phyloP scores from a whole-genome alignment of 2,888 invertebrate genomes.

The Beris morrisii region DNA sequence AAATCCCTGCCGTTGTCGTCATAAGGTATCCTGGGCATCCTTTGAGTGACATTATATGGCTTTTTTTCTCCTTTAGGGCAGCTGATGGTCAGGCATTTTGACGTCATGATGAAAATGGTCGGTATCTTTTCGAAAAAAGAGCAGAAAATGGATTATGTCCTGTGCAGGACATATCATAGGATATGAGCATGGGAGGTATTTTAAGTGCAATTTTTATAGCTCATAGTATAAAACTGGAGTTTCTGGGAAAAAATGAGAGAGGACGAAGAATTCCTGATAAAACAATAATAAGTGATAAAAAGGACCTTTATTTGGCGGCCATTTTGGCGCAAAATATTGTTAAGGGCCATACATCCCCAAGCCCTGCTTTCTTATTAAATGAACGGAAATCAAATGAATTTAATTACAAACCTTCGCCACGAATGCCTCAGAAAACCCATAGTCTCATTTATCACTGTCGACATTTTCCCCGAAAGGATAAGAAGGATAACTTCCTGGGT shows the following conservation, averaged over 20 bases:
- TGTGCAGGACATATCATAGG: not conserved
- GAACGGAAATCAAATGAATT: no score
- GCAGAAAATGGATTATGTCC: constrained; percentile 12
- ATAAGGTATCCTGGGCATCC: not conserved
- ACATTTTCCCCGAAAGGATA: constrained; percentile 28
- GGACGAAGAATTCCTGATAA: no score
- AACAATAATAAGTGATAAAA: no score
- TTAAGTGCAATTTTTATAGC: not conserved
- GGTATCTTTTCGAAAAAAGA: constrained; percentile 2
- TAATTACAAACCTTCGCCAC: constrained; percentile 1
- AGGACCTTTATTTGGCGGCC: no score
- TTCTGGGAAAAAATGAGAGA: no score
- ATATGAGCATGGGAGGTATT: constrained; percentile 8
- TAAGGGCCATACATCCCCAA: not conserved
- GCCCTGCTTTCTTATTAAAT: not conserved
- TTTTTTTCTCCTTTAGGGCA: constrained; percentile 13
- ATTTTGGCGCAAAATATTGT: no score
- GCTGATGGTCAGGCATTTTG: constrained; percentile 14
- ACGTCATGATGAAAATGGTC: constrained; percentile 2
- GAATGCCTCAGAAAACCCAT: constrained; percentile 7
- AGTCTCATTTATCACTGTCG: constrained; percentile 24
- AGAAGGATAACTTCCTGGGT: constrained; percentile 30
- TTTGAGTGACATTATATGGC: constrained; percentile 6
- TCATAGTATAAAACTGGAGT: no score
- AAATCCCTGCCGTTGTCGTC: constrained; percentile 28